Base-by-base conservation (phyloP, 1,140 invertebrate species). In the Drepana arcuata region DNA sequence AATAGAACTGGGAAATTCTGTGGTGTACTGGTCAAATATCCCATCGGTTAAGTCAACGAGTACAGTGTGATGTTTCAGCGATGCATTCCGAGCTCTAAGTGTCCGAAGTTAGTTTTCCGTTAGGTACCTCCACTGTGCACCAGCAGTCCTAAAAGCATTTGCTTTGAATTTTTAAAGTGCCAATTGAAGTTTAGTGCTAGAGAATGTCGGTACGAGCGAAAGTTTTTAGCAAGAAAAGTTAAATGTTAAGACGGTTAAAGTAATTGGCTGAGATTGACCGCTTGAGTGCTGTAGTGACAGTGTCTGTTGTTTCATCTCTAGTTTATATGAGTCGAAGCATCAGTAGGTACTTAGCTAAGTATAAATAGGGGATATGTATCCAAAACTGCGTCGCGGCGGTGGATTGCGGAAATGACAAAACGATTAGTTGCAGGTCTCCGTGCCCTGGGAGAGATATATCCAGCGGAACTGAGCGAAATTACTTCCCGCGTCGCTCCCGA, bases 121-220 rank as follows among this genome's bases (percentile, higher is more conserved):
- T 21, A 21, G 4, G 6, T 26, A 26, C 54, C 54, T 55, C 28
- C 41, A 44, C 44, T 50, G 15, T 41, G 30, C 48, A 57, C 61
- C n/a, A n/a, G n/a, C n/a, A n/a, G n/a, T n/a, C n/a, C n/a, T 80
- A 77, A 80, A 80, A 80, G 72, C 66, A 61, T 77, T 80, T 77
- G 70, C 63, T 61, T 75, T 80, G 66, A 73, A 80, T 80, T 73
- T 72, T 79, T 80, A 77, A 80, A 77, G 65, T 72, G 53, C 51
- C 66, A 73, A 70, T 77, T 63, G 60, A 66, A 69, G 53, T 79
- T 69, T 64, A 48, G 60, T 48, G 52, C 39, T 37, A 48, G 45
- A 55, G 48, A 42, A 53, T 26, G 43, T 46, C 47, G 37, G 38
- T 40, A 34, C 45, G 24, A 34, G 33, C 52, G 45, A 43, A 35